phyloP scores from a whole-genome alignment of 1,140 invertebrate genomes.

The Drosophila teissieri region DNA sequence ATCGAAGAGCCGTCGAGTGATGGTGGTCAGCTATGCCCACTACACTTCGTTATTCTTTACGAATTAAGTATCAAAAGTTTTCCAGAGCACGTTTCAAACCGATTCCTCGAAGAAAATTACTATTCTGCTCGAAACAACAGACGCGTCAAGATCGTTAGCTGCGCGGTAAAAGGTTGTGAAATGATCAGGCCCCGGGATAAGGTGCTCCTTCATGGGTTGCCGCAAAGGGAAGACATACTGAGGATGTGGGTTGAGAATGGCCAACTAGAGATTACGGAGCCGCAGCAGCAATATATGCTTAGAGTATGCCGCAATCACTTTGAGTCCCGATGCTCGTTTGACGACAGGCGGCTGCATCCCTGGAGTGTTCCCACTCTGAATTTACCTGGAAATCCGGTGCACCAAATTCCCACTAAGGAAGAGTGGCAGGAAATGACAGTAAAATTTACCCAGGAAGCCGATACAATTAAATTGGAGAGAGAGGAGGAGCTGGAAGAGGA shows the following conservation, averaged over 20 bases:
- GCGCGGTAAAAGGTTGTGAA: conserved; percentile 48
- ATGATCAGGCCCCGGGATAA: conserved; percentile 51
- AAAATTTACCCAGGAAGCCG: background rate
- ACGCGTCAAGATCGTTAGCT: conserved; percentile 45
- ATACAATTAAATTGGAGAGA: background rate
- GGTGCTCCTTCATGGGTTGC: conserved; percentile 52
- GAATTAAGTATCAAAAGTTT: conserved; percentile 45
- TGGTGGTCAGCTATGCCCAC: conserved; percentile 35
- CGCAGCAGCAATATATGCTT: conserved; percentile 56
- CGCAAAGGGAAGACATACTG: conserved; percentile 45
- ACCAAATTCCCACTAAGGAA: conserved; percentile 51
- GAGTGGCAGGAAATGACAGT: conserved; percentile 50
- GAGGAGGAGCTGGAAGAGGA: background rate
- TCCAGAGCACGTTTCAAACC: conserved; percentile 24
- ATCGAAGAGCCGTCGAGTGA: conserved; percentile 8
- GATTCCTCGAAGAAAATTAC: conserved; percentile 33
- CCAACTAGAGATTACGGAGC: conserved; percentile 44
- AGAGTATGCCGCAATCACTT: conserved; percentile 69
- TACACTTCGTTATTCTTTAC: conserved; percentile 56
- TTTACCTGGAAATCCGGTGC: conserved; percentile 35
- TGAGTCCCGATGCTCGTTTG: conserved; percentile 47
- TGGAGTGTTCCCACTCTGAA: conserved; percentile 69
- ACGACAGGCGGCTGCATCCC: conserved; percentile 32
- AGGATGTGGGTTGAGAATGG: conserved; percentile 71
- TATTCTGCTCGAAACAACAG: conserved; percentile 35